Conservation (phyloP, 2,797 vertebrate genomes). For the Bovichtus diacanthus region DNA sequence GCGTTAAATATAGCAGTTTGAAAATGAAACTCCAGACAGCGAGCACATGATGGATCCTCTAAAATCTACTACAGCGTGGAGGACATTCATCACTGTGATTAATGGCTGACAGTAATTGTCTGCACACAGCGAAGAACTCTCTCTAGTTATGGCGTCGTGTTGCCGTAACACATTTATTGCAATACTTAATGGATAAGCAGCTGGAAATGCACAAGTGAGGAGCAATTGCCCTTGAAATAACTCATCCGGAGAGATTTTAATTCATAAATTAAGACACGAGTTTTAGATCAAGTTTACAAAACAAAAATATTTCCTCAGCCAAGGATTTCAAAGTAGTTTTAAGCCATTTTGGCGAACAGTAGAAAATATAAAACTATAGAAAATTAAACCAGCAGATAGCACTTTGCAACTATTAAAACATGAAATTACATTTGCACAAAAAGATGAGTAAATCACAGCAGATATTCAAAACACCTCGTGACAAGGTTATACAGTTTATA, state of each 20-base stretch:
- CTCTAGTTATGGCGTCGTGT: background rate
- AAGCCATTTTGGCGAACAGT: background rate
- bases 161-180: constrained; percentile 34
- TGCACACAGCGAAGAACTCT: constrained; percentile 10
- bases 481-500: background rate
- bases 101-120: constrained; percentile 36
- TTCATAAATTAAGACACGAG: background rate
- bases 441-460: background rate
- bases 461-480: constrained; percentile 6
- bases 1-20: constrained; percentile 6
- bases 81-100: constrained; percentile 40
- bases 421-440: background rate
- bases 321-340: background rate
- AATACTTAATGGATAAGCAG: constrained; percentile 24
- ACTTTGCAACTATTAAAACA: background rate
- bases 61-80: background rate
- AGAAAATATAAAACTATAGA: constrained; percentile 17
- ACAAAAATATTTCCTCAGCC: background rate
- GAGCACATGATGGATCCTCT: background rate
- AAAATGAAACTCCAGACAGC: background rate
- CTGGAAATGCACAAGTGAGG: constrained; percentile 14
- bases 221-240: constrained; percentile 15
- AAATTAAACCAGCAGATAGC: background rate
- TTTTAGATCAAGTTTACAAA: background rate
- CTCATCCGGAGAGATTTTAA: background rate